These are phyloP conservation scores for Fistularia tabacaria DNA, from an alignment of 2,797 vertebrate species.

Conservation along the genomic window DNA sequence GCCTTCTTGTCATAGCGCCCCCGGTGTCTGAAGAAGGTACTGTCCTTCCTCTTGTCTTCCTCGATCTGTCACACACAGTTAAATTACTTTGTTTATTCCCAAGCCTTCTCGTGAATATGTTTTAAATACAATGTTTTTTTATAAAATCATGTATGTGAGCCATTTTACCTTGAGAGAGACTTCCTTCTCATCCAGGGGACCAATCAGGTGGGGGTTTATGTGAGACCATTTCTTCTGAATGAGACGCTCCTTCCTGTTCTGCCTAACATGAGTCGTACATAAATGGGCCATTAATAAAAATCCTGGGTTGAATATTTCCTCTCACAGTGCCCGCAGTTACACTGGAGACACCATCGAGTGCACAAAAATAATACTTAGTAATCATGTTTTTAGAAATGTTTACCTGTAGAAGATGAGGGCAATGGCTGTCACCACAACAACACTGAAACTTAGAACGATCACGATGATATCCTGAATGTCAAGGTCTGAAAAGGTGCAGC, in stretches of 20 bases:
- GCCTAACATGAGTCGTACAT: slow-evolving; percentile 65
- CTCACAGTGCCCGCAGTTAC: no score
- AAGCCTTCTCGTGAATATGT: not conserved
- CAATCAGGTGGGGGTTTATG: slow-evolving; percentile 82
- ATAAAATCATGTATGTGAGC: not conserved
- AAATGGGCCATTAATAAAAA: not conserved
- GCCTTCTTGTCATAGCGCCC: slow-evolving; percentile 96
- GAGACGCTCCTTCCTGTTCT: slow-evolving; percentile 83
- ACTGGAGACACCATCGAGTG: not conserved
- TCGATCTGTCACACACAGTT: slow-evolving; percentile 80
- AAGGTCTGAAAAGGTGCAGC: slow-evolving; percentile 41
- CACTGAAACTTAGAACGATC: slow-evolving; percentile 81
- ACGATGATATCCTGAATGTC: slow-evolving; percentile 74
- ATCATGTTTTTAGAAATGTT: not conserved
- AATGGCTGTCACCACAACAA: slow-evolving; percentile 82
- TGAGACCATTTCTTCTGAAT: slow-evolving; percentile 91
- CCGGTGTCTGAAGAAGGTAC: slow-evolving; percentile 72
- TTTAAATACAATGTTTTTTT: not conserved
- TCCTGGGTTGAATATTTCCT: not conserved
- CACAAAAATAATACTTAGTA: no score
- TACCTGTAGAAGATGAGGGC: slow-evolving; percentile 92
- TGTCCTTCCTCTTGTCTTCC: slow-evolving; percentile 87
- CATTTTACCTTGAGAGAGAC: slow-evolving; percentile 85
- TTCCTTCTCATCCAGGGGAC: slow-evolving; percentile 83
- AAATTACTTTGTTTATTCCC: not conserved